phyloP scores from a whole-genome alignment of 1,140 invertebrate species.

The Arion vulgaris region DNA sequence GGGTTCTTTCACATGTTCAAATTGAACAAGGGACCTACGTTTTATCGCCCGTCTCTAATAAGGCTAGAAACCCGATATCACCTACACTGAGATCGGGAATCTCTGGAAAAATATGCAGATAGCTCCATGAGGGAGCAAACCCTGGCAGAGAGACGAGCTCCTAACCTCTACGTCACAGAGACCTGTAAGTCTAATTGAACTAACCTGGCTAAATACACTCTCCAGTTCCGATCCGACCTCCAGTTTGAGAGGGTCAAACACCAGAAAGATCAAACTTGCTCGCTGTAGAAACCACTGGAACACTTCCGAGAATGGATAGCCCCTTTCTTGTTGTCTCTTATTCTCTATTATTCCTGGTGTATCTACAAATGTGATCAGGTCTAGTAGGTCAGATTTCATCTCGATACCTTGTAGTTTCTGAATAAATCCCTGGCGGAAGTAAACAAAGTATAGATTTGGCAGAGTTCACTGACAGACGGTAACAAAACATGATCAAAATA shows the following conservation, averaged over 20 bases:
- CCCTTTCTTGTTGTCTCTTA: constrained; percentile 90
- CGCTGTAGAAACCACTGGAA: constrained; percentile 97
- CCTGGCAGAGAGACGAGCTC: too few relatives aligned
- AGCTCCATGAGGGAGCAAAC: too few relatives aligned
- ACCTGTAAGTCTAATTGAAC: neutral
- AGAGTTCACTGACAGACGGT: too few relatives aligned
- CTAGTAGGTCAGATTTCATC: constrained; percentile 86
- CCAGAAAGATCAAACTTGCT: constrained; percentile 93
- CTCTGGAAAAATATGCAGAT: too few relatives aligned
- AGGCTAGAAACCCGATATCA: too few relatives aligned
- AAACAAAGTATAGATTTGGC: too few relatives aligned
- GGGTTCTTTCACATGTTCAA: too few relatives aligned
- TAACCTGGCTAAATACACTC: constrained; percentile 45
- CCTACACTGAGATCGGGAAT: too few relatives aligned
- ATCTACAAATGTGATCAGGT: constrained; percentile 94
- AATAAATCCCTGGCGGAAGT: constrained; percentile 82
- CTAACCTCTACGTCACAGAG: too few relatives aligned
- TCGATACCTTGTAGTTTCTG: constrained; percentile 88
- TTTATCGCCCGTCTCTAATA: too few relatives aligned
- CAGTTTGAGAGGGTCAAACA: constrained; percentile 95
- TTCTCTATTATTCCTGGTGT: constrained; percentile 96
- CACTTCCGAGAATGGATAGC: constrained; percentile 95
- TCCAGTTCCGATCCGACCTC: constrained; percentile 95
- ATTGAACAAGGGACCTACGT: too few relatives aligned
- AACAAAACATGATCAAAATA: too few relatives aligned